These are phyloP conservation scores for Plebejus argus DNA, from an alignment of 2,888 invertebrate genomes.

Conservation along the genomic window DNA sequence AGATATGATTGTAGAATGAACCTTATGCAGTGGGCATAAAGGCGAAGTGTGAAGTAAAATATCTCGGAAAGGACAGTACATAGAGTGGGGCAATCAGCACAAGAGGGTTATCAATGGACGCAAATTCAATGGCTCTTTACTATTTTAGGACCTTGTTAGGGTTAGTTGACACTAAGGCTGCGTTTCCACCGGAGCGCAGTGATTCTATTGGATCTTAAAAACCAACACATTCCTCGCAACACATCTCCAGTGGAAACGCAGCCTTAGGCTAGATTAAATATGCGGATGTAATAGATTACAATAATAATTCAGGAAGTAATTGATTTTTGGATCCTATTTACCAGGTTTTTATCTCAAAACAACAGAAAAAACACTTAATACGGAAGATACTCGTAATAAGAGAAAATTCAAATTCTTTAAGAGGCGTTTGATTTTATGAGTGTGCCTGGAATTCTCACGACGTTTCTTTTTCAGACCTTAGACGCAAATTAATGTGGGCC, in stretches of 20 bases:
- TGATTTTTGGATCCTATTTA: not conserved
- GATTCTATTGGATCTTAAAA: too few species aligned
- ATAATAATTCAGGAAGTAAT: not conserved
- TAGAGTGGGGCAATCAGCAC: not conserved
- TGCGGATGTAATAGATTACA: too few species aligned
- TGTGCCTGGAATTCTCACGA: not conserved
- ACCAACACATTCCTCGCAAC: too few species aligned
- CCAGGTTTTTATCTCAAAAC: not conserved
- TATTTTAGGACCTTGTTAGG: not conserved
- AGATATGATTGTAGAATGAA: too few species aligned
- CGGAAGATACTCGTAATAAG: not conserved
- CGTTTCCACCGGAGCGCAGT: too few species aligned
- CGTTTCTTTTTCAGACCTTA: constrained; percentile 5
- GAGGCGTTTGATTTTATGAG: not conserved
- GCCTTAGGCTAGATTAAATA: too few species aligned
- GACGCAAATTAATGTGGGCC: constrained; percentile 1
- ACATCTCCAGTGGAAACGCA: too few species aligned
- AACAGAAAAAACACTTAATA: not conserved
- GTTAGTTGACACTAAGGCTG: too few species aligned
- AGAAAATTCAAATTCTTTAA: not conserved
- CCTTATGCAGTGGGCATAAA: too few species aligned
- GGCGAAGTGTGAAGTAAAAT: too few species aligned
- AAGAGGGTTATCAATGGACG: not conserved
- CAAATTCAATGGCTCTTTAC: not conserved
- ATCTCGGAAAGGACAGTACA: not conserved